Base-by-base conservation (phyloP, 1,140 invertebrate species). In the Aphidius gifuensis region DNA sequence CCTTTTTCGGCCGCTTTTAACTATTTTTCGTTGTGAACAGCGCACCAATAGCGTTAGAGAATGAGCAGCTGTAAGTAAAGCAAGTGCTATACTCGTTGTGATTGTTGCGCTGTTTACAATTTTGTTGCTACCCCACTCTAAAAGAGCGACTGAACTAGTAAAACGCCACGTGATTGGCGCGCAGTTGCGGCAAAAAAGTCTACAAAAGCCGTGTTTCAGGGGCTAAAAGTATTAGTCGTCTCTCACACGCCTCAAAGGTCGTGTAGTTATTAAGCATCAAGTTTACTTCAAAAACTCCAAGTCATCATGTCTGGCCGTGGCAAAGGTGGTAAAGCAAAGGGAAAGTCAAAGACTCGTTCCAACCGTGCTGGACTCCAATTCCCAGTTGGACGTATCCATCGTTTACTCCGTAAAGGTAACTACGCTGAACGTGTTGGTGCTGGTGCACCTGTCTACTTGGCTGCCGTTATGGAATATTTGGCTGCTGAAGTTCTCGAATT, bases 401-500 rank as follows among this genome's bases (percentile, higher is more conserved):
- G 50, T 53, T 11, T 53, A 8, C 38, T 53, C 7, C 50, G 50
- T 11, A 53, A 53, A 39, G 50, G 50, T 2, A 53, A 39, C 11
- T 53, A 53, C 5, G 50, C 50, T 4, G 50, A 53, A 39, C 23
- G 50, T 9, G 50, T 53, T 9, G 50, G 50, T 9, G 50, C 50
- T 11, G 50, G 50, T 23, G 50, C 50, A 1, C 50, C 50, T 6
- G 50, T 53, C n/a, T 53, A 53, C 11, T n/a, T 53, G 32, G 50
- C 50, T 9, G 50, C 50, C 11, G 50, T 53, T 0, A 53, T 53
- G 50, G 50, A 53, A 9, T 53, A 53, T 11, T 9, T 53, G 6
- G 50, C 50, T 9, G 50, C 50, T 53, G 50, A 53, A 32, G 50
- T 53, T 39, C 32, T 53, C 5, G 50, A 53, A 38, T 53, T 53